Evolutionary conservation across 2,888 invertebrate genomes (phyloP).

Genomic region (Lomographa bimaculata): DNA sequence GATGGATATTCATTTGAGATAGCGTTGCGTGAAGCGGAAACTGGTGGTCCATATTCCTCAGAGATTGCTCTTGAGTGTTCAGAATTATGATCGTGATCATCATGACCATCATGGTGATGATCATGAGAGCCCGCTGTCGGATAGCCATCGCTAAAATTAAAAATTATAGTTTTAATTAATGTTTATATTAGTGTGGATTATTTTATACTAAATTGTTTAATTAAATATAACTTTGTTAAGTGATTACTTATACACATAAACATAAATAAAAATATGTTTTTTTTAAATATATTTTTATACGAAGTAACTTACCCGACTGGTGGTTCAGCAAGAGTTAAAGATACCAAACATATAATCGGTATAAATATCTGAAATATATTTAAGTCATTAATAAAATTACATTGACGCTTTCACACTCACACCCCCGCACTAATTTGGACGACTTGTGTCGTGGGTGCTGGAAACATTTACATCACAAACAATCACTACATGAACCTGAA

Average conservation of each 20-base stretch:
- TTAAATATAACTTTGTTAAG: neutral
- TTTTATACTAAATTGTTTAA: conserved; percentile 1
- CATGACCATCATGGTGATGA: conserved; percentile 41
- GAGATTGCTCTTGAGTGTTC: conserved; percentile 41
- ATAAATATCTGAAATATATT: conserved; percentile 55
- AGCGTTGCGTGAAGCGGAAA: conserved; percentile 34
- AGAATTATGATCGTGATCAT: conserved; percentile 23
- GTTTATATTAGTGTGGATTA: conserved; percentile 25
- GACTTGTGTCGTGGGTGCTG: no score
- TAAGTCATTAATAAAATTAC: neutral
- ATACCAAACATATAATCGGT: conserved; percentile 49
- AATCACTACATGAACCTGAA: no score
- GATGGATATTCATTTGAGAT: conserved; percentile 43
- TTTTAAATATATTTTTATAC: neutral
- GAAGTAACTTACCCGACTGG: conserved; percentile 60
- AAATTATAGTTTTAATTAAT: neutral
- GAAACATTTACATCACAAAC: no score
- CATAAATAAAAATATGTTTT: neutral
- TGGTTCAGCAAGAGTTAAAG: conserved; percentile 57
- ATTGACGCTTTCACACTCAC: conserved; percentile 21
- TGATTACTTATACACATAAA: no score
- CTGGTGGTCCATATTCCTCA: conserved; percentile 47
- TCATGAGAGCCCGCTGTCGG: conserved; percentile 47
- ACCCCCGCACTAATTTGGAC: no score
- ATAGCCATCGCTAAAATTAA: conserved; percentile 54